Conservation (phyloP, 2,113 vertebrate species). For the Ophiodon elongatus region DNA sequence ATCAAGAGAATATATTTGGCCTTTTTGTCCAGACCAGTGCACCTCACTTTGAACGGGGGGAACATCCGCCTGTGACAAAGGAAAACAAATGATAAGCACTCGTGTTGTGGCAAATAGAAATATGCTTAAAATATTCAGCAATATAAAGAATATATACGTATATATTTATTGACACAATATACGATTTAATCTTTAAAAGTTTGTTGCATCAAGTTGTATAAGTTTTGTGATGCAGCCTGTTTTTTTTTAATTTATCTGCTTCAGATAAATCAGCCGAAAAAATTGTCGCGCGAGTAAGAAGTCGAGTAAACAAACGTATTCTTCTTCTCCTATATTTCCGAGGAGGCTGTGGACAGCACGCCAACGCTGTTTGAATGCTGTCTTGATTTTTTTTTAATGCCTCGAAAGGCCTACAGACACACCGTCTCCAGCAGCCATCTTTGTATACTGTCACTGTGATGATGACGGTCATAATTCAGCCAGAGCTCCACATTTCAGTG, state of each 20-base stretch:
- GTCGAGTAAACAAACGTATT: background rate
- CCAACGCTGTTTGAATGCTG: background rate
- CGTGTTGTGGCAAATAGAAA: constrained; percentile 1
- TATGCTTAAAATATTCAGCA: background rate
- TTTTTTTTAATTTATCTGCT: background rate
- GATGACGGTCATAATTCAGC: constrained; percentile 48
- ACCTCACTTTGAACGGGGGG: constrained; percentile 99
- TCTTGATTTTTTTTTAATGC: constrained; percentile 39
- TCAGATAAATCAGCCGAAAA: background rate
- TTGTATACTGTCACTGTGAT: constrained; percentile 40
- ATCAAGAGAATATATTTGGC: constrained; percentile 99
- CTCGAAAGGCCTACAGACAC: constrained; percentile 23
- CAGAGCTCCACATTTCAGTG: constrained; percentile 17
- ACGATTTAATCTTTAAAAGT: background rate
- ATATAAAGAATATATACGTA: background rate
- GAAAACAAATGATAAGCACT: constrained; percentile 19
- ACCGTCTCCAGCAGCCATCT: constrained; percentile 55
- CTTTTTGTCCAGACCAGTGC: constrained; percentile 98
- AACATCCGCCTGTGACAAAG: constrained; percentile 93
- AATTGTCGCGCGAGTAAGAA: background rate
- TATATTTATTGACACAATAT: background rate
- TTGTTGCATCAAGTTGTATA: background rate
- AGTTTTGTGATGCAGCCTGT: background rate
- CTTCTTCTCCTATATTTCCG: background rate
- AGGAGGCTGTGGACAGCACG: background rate